phyloP scores from a whole-genome alignment of 2,113 vertebrate species.

The Nanorana parkeri region DNA sequence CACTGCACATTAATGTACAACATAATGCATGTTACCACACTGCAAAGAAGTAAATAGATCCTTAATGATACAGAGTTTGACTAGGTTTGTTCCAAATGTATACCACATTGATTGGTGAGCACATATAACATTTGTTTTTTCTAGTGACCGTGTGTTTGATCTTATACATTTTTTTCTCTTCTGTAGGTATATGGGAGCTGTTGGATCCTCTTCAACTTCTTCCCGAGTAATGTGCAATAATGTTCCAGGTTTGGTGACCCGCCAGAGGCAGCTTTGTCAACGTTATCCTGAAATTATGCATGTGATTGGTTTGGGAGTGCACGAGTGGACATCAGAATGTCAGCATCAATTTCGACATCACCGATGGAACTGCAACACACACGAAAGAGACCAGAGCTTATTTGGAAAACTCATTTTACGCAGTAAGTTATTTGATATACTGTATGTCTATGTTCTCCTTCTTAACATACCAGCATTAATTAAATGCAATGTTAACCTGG shows the following conservation, averaged over 20 bases:
- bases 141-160: not conserved
- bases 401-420: conserved; percentile 87
- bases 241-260: conserved; percentile 90
- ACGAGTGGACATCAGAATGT: conserved; percentile 91
- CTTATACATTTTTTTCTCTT: conserved; percentile 45
- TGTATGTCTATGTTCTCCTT: not conserved
- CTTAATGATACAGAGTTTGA: too few species aligned
- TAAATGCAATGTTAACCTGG: too few species aligned
- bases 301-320: conserved; percentile 85
- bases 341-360: conserved; percentile 94
- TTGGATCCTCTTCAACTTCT: conserved; percentile 73
- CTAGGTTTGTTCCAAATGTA: too few species aligned
- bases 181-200: conserved; percentile 89
- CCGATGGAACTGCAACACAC: conserved; percentile 93
- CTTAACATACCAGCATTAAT: not conserved
- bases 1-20: too few species aligned
- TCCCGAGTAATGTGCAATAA: conserved; percentile 95
- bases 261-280: conserved; percentile 92
- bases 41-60: too few species aligned
- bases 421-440: conserved; percentile 76
- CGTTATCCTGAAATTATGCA: conserved; percentile 89
- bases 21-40: too few species aligned
- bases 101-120: too few species aligned
- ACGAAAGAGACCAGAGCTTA: conserved; percentile 84
- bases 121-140: too few species aligned